Evolutionary conservation across 2,113 vertebrate genomes (phyloP), one percentile per base, ranked within the genome.

Genomic region (Leucoraja erinaceus): DNA sequence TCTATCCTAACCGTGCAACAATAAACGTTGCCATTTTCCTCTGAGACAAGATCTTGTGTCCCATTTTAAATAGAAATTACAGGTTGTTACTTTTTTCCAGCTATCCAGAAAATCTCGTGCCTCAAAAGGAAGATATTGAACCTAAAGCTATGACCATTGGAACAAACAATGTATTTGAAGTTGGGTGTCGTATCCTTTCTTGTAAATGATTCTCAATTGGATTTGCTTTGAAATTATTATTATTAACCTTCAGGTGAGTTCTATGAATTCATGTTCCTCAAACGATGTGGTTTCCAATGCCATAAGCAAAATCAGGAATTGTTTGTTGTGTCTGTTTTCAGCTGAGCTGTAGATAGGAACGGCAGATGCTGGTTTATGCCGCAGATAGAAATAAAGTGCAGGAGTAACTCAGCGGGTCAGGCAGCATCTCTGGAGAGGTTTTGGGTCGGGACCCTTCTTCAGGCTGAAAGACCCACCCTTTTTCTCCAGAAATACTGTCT

Each of bases 131-230:
- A 77, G 97, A 96, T 5, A 94, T 96, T 31, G 98, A 98, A 84
- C 97, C 98, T 33, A 98, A 99, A 93, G 96, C 97, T 0, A 99
- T 99, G 98, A 95, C 95, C 70, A 98, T 99, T 0, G 98, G 98
- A 93, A 97, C 97, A 95, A 99, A 99, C 94, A 99, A 99, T 22
- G 98, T 99, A 8, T 99, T 99, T 94, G 98, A 99, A 95, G 98
- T 99, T 0, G 98, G 98, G 93, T 99, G 98, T 93, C 97, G 98
- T 99, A 98, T 97, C 97, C 97, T 97, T 96, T 93, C 76, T 72
- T 90, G 33, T 72, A 90, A 54, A 68, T 66, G 47, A 70, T 90
- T 90, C 38, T 38, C 66, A 66, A 20, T 47, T 3, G 18, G 66
- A 25, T 70, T 90, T 68, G 63, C 61, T 47, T 10, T 33, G 0